A percentile compares a stretch with the other conserved stretches of the same genome.
These are phyloP conservation scores for Atherinosoma microstoma DNA, from an alignment of 2,797 vertebrate species.

Conservation along the genomic window DNA sequence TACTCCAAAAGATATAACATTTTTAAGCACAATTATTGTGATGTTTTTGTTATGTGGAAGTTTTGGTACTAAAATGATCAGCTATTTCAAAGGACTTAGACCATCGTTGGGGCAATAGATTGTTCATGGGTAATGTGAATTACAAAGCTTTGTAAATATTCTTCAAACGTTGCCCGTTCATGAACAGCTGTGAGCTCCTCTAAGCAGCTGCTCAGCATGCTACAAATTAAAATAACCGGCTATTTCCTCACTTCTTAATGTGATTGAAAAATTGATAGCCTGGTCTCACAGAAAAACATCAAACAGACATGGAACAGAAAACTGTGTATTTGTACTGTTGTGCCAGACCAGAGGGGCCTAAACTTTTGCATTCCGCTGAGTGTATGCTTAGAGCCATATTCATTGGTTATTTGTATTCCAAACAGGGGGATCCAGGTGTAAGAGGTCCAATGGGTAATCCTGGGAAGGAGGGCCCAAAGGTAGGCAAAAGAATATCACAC, in stretches of 20 bases:
- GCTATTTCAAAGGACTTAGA: neutral
- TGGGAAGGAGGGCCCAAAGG: conserved; percentile 97
- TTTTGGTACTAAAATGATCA: neutral
- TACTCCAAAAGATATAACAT: neutral
- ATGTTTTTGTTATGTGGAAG: neutral
- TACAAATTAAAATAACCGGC: neutral
- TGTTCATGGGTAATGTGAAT: neutral
- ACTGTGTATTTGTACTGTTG: neutral
- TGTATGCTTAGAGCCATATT: conserved; percentile 3
- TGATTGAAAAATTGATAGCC: neutral
- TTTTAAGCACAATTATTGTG: neutral
- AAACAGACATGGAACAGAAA: neutral
- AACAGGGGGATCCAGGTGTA: conserved; percentile 90
- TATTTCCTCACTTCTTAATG: neutral
- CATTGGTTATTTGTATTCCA: conserved; percentile 11
- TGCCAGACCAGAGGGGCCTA: neutral
- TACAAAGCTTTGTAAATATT: neutral
- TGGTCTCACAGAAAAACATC: neutral
- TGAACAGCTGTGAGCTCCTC: neutral
- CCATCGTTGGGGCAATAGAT: neutral
- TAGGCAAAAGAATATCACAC: conserved; percentile 59
- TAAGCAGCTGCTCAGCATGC: neutral
- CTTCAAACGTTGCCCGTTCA: neutral
- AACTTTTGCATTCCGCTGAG: neutral
- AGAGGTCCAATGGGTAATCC: conserved; percentile 93